These are phyloP conservation scores for Butorides virescens DNA, from an alignment of 2,113 vertebrate species.

Conservation along the genomic window DNA sequence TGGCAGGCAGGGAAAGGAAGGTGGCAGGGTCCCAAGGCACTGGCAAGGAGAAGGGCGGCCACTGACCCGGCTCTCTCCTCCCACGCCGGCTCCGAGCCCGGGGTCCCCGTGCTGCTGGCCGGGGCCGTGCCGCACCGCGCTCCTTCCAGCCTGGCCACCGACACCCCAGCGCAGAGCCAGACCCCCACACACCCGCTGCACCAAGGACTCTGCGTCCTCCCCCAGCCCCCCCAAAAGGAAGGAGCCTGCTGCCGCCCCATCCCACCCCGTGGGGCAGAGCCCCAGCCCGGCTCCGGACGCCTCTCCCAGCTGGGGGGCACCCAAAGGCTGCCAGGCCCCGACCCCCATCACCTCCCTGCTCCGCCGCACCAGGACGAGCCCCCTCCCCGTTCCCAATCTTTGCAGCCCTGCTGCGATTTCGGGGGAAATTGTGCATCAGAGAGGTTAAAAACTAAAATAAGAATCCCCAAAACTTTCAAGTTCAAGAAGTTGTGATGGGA, in stretches of 20 bases:
- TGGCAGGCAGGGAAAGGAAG: background rate
- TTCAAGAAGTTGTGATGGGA: background rate
- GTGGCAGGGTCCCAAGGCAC: background rate
- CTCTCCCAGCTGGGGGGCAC: background rate
- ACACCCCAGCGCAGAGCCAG: background rate
- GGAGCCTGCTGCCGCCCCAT: fast-evolving
- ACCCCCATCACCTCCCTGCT: background rate
- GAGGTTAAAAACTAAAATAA: too few relatives aligned
- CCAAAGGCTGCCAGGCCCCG: fast-evolving
- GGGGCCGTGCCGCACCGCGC: background rate
- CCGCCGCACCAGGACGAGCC: background rate
- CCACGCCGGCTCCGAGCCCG: background rate
- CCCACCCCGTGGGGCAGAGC: background rate
- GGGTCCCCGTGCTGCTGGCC: too few relatives aligned
- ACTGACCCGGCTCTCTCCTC: background rate
- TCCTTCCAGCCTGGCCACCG: background rate
- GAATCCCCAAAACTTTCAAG: background rate
- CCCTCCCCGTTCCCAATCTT: background rate
- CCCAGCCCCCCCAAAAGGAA: background rate
- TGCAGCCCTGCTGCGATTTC: fast-evolving
- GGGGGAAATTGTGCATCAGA: fast-evolving
- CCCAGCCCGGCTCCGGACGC: background rate
- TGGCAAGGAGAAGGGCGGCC: background rate
- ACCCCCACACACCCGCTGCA: background rate
- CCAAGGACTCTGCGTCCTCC: background rate